Evolutionary conservation across 2,113 vertebrate genomes (phyloP).

Genomic region (Balaeniceps rex): DNA sequence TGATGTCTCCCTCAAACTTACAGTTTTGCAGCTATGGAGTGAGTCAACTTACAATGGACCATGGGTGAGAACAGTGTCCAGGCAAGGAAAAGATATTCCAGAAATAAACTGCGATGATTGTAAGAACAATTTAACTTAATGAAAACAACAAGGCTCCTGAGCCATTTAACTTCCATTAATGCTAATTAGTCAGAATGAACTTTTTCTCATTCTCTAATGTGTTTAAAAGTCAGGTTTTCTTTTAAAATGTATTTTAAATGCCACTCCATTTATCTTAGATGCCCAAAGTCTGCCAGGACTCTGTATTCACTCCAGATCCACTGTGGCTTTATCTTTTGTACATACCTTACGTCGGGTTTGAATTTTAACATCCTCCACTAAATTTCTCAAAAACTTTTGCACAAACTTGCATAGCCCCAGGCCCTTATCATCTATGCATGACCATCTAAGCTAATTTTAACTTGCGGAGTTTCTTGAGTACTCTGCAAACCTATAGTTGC

Average conservation of each 20-base stretch:
- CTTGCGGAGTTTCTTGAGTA: slow-evolving; percentile 5
- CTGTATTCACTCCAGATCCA: neutral
- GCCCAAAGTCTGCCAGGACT: neutral
- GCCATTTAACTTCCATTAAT: neutral
- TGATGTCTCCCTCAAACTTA: neutral
- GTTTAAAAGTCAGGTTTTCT: neutral
- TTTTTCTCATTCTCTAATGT: neutral
- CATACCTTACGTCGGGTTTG: rapidly evolving
- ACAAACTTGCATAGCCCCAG: neutral
- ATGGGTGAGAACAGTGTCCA: neutral
- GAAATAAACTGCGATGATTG: neutral
- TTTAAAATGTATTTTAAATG: neutral
- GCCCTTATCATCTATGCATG: slow-evolving; percentile 35
- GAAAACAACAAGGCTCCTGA: neutral
- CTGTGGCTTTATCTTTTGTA: neutral
- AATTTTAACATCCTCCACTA: neutral
- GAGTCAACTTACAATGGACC: neutral
- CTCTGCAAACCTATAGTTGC: slow-evolving; percentile 33
- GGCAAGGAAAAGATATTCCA: neutral
- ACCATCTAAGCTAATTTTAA: slow-evolving; percentile 43
- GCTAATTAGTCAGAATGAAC: neutral
- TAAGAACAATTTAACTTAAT: neutral
- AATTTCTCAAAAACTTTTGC: neutral
- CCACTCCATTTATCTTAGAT: neutral
- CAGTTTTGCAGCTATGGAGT: neutral